These are phyloP conservation scores for Thamnaconus septentrionalis DNA, from an alignment of 2,113 vertebrate species.

Conservation along the genomic window DNA sequence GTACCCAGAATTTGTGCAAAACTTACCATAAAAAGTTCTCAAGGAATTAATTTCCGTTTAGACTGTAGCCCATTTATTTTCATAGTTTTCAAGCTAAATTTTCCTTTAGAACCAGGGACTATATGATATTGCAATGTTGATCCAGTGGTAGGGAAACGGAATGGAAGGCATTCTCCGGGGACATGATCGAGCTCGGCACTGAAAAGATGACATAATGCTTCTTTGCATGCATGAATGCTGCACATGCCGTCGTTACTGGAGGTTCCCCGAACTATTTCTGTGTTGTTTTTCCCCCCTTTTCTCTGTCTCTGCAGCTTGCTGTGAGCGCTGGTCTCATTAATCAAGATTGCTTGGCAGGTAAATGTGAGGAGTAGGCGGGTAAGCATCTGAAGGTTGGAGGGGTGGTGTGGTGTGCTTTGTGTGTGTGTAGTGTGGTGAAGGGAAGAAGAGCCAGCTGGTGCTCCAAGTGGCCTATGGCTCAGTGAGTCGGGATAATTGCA, in stretches of 20 bases:
- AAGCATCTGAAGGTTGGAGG: constrained; percentile 20
- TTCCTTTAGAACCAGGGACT: no score
- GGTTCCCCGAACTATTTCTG: background rate
- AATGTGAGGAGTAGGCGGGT: constrained; percentile 51
- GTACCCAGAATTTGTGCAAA: no score
- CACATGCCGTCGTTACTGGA: background rate
- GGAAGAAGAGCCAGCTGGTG: constrained; percentile 60
- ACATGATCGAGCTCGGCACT: no score
- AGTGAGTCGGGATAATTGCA: constrained; percentile 75
- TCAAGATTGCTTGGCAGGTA: constrained; percentile 59
- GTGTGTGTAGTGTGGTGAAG: constrained; percentile 23
- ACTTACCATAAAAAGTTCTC: no score
- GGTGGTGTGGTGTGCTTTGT: constrained; percentile 16
- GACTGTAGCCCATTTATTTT: no score
- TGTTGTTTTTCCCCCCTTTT: background rate
- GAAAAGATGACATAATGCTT: no score
- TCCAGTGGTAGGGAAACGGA: no score
- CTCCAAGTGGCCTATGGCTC: constrained; percentile 57
- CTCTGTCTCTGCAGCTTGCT: constrained; percentile 21
- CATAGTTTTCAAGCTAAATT: no score
- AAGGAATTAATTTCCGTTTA: no score
- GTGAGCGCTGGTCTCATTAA: constrained; percentile 61
- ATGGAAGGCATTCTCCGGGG: no score
- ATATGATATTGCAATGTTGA: no score
- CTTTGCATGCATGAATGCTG: constrained; percentile 9